A percentile compares a stretch with the other conserved stretches of the same genome.
These are phyloP conservation scores for Drosophila ohnishii DNA, from an alignment of 1,140 invertebrate genomes.

Conservation along the genomic window DNA sequence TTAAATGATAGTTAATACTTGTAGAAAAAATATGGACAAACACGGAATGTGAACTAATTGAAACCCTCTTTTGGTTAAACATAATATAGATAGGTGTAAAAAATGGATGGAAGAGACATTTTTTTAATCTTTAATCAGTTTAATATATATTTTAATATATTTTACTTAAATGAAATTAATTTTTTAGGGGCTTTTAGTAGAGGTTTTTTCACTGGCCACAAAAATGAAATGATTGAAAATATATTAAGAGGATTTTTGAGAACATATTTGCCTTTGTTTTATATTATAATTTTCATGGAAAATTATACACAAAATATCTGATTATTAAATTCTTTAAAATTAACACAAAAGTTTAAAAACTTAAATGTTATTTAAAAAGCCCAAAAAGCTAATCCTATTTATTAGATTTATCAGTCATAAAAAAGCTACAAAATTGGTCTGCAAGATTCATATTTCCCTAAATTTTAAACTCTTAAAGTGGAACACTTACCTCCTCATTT, in stretches of 20 bases:
- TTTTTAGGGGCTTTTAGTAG: not conserved
- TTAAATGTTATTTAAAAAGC: not conserved
- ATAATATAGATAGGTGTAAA: constrained; percentile 20
- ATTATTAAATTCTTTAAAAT: not conserved
- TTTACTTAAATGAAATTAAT: not conserved
- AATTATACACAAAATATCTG: not conserved
- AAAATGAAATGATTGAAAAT: not conserved
- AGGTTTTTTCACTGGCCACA: not conserved
- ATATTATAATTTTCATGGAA: not conserved
- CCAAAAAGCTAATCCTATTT: not conserved
- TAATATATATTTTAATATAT: not conserved
- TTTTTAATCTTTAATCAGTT: not conserved
- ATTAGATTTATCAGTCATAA: not conserved
- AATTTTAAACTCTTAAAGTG: not conserved
- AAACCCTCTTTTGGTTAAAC: constrained; percentile 24
- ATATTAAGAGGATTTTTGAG: not conserved
- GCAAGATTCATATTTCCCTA: not conserved
- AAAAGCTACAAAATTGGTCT: not conserved
- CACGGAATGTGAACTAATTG: constrained; percentile 65
- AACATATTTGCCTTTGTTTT: not conserved
- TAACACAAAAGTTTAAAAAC: not conserved
- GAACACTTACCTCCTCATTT: constrained; percentile 91
- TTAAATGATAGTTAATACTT: constrained; percentile 2
- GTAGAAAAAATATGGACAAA: constrained; percentile 35
- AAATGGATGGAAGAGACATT: not conserved